phyloP scores from a whole-genome alignment of 2,113 vertebrate genomes.

The Monopterus albus region DNA sequence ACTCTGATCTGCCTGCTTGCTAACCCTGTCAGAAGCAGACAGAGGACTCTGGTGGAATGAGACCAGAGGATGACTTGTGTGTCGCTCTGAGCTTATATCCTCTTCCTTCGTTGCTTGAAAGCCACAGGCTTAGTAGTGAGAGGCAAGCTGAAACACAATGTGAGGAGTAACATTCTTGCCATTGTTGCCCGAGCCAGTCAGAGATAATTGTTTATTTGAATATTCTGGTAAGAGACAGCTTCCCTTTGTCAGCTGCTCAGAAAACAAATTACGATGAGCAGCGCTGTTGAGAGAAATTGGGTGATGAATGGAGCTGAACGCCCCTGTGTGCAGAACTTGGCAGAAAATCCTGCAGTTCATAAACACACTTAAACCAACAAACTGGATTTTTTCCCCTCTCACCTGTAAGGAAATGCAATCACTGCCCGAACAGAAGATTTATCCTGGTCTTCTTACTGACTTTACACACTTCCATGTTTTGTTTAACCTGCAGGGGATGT shows the following conservation, averaged over 20 bases:
- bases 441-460: constrained; percentile 25
- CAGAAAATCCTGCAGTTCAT: constrained; percentile 35
- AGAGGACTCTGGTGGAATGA: constrained; percentile 43
- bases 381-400: neutral
- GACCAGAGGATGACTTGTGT: constrained; percentile 58
- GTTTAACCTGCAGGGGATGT: constrained; percentile 30
- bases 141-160: constrained; percentile 59
- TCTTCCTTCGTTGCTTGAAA: constrained; percentile 32
- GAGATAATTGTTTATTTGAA: constrained; percentile 78
- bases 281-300: constrained; percentile 40
- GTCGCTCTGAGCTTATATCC: constrained; percentile 49
- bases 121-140: constrained; percentile 48
- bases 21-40: constrained; percentile 55
- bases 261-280: constrained; percentile 62
- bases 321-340: constrained; percentile 44
- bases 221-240: constrained; percentile 56
- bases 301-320: constrained; percentile 62
- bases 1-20: constrained; percentile 36
- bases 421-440: constrained; percentile 5
- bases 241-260: constrained; percentile 53
- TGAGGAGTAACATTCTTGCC: constrained; percentile 62
- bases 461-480: constrained; percentile 13
- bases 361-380: constrained; percentile 15
- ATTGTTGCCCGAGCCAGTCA: constrained; percentile 63
- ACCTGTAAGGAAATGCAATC: constrained; percentile 31